A percentile compares a stretch with the other conserved stretches of the same genome.
Evolutionary conservation across 2,113 vertebrate species (phyloP).

Genomic region (Laticauda laticaudata): DNA sequence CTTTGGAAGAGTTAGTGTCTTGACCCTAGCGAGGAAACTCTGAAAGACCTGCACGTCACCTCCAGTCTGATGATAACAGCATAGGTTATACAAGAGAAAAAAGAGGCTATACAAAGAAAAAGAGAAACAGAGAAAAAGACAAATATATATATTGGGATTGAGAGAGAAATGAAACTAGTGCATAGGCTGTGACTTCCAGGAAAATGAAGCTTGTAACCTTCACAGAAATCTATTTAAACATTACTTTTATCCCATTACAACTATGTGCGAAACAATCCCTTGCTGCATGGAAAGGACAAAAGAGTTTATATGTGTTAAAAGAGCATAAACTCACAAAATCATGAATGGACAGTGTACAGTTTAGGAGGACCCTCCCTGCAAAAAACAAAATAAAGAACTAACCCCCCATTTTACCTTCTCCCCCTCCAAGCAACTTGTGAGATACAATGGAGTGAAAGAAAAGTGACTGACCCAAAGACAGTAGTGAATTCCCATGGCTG

Average conservation of each 20-base stretch:
- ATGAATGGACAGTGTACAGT: neutral
- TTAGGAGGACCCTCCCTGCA: neutral
- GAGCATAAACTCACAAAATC: accelerated
- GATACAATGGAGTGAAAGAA: neutral
- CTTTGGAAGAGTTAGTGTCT: neutral
- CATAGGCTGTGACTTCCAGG: neutral
- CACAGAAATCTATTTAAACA: neutral
- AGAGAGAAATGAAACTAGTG: neutral
- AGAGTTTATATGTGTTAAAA: neutral
- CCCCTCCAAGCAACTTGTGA: neutral
- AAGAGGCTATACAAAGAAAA: neutral
- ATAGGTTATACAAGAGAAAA: neutral
- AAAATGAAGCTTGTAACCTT: neutral
- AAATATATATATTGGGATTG: neutral
- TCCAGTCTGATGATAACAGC: neutral
- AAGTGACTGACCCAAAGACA: neutral
- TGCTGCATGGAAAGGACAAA: accelerated
- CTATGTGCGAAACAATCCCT: neutral
- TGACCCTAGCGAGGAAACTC: neutral
- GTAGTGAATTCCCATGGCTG: neutral
- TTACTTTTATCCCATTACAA: neutral
- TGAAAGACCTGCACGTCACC: neutral
- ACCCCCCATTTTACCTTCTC: neutral
- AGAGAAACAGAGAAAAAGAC: neutral
- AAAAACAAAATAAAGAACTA: neutral